Evolutionary conservation across 2,888 invertebrate species (phyloP), one percentile per base, ranked within the genome.

Genomic region (Hemistola chrysoprasaria): DNA sequence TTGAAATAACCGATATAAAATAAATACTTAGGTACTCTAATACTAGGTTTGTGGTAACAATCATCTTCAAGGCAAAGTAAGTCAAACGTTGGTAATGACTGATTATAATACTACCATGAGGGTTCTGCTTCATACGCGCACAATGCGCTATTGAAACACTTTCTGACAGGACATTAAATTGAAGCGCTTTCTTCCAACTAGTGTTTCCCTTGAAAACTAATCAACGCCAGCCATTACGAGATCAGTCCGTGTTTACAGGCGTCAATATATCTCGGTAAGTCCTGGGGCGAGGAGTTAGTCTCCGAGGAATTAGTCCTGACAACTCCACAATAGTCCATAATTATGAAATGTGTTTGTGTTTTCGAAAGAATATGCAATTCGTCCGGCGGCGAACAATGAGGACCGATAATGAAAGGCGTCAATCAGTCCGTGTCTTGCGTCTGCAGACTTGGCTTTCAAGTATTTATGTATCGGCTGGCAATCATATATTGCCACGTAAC

Each of bases 301-400:
- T 59, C 62, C 67, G 59, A 69, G 69, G 70, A 81, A 86, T 85
- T 84, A 83, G 67, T 69, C 66, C 71, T 60, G 78, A 82, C 87
- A 79, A 76, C 73, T 62, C 72, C 79, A 88, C 88, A 88, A 88
- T 88, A 84, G 85, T 78, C 88, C 84, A 87, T 88, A 87, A 88
- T 88, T 87, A 86, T 87, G 88, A 88, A 86, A 86, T 86, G 87
- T 86, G 85, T 85, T 79, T 79, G 84, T 78, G 76, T 85, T 83
- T 83, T 75, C 67, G 62, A 77, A 77, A 72, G 78, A 77, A 77
- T 73, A 59, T 65, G 78, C 67, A 79, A 85, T 85, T 84, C 85
- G 87, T 87, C 83, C 64, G 65, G 59, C 62, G 62, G 62, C 78
- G 86, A 85, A 87, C 88, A 87, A 88, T 85, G 78, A 71, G 62